Evolutionary conservation across 2,888 invertebrate species (phyloP).

Genomic region (Drepanosiphum platanoidis): DNA sequence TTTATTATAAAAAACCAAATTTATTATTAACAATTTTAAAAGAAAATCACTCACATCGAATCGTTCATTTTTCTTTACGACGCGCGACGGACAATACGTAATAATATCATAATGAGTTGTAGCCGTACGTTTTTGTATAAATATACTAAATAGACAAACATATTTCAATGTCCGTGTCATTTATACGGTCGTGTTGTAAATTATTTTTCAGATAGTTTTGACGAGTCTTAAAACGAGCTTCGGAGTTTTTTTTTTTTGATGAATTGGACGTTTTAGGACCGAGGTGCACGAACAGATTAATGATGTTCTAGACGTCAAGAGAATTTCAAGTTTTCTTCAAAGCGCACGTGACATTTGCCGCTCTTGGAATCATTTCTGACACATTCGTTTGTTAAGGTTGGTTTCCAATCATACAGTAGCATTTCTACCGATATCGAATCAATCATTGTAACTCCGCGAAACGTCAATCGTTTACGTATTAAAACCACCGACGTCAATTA

Average conservation of each 20-base stretch:
- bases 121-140: no score
- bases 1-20: no score
- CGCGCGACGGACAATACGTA: no score
- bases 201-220: conserved; percentile 10
- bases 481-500: no score
- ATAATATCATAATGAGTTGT: no score
- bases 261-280: conserved; percentile 15
- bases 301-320: conserved; percentile 13
- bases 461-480: neutral
- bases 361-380: neutral
- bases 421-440: neutral
- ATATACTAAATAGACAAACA: neutral
- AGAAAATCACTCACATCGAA: no score
- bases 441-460: neutral
- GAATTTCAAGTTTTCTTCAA: neutral
- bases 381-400: neutral
- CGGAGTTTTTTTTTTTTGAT: neutral
- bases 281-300: neutral
- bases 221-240: neutral
- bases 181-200: neutral
- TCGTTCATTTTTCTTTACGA: no score
- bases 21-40: no score
- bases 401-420: neutral
- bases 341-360: neutral
- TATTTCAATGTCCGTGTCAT: neutral